These are phyloP conservation scores for Chionis minor DNA, from an alignment of 2,113 vertebrate species.

Conservation along the genomic window DNA sequence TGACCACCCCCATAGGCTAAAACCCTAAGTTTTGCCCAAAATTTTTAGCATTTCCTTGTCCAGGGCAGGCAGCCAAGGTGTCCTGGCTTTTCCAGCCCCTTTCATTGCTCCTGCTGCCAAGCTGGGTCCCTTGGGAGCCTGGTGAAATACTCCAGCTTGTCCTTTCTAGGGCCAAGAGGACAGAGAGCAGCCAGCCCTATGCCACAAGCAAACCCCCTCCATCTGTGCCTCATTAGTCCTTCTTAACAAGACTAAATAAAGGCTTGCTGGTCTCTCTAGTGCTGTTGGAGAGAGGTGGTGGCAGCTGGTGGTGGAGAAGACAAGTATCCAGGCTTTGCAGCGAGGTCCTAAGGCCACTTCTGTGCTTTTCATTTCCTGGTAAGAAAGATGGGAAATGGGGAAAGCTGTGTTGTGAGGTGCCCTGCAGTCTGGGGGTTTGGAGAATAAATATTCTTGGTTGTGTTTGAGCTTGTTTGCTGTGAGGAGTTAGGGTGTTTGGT, in stretches of 20 bases:
- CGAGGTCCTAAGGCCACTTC: not conserved
- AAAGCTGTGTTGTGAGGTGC: accelerated
- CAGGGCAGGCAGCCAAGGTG: not conserved
- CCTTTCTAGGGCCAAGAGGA: not conserved
- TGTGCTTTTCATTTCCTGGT: not conserved
- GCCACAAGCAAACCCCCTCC: not conserved
- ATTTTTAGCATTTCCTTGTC: not conserved
- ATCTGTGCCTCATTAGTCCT: not conserved
- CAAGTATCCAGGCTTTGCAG: not conserved
- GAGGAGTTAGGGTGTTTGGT: not conserved
- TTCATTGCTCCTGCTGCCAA: not conserved
- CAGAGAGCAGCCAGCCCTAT: not conserved
- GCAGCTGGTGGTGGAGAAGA: not conserved
- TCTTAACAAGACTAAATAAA: not conserved
- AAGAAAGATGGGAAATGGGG: not conserved
- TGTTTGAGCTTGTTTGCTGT: not conserved
- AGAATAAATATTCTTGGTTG: not conserved
- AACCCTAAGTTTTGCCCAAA: not conserved
- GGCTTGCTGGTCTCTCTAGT: not conserved
- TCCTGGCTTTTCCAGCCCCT: not conserved
- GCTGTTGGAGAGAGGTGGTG: not conserved
- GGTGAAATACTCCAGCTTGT: not conserved
- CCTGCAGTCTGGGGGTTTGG: not conserved
- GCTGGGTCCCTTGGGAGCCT: not conserved
- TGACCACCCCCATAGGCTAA: not conserved